Percentiles rank a stretch among this genome's conserved stretches.
Evolutionary conservation across 64 coral and sea anemone species (phyloP).

Genomic region (Actinia tenebrosa): DNA sequence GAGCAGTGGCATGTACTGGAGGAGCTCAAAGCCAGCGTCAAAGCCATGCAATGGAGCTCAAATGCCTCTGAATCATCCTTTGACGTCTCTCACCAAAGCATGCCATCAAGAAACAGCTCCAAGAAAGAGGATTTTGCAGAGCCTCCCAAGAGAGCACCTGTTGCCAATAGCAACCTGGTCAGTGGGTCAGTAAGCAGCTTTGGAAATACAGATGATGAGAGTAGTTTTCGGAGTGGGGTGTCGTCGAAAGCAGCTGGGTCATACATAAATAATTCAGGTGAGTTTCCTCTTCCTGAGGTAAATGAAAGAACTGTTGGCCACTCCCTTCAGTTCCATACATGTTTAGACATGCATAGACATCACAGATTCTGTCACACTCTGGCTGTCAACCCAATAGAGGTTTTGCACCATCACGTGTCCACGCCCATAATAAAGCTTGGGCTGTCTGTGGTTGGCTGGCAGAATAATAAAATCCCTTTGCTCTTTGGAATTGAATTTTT

Average conservation of each 20-base stretch:
- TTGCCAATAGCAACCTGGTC: neutral
- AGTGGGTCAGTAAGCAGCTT: slow-evolving; percentile 5
- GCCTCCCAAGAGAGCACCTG: slow-evolving; percentile 32
- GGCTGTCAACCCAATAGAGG: too few species aligned
- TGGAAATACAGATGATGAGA: neutral
- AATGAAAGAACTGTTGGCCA: too few species aligned
- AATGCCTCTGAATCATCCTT: slow-evolving; percentile 8
- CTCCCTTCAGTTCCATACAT: too few species aligned
- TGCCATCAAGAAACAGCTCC: neutral
- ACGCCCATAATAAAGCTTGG: too few species aligned
- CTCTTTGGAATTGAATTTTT: too few species aligned
- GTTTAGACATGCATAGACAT: too few species aligned
- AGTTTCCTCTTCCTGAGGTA: neutral
- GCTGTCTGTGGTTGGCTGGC: too few species aligned
- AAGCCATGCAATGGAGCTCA: slow-evolving; percentile 26
- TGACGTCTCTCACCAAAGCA: neutral
- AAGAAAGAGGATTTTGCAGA: slow-evolving; percentile 32
- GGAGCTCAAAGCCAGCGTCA: slow-evolving; percentile 50
- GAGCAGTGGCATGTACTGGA: slow-evolving; percentile 60
- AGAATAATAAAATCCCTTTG: too few species aligned
- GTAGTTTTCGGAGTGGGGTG: neutral
- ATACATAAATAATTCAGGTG: neutral
- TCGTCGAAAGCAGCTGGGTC: neutral
- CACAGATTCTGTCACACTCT: too few species aligned
- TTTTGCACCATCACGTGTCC: too few species aligned